Percentiles rank a stretch among this genome's conserved stretches.
These are phyloP conservation scores for Formicarius rufipectus DNA, from an alignment of 2,113 vertebrate genomes.

Conservation along the genomic window DNA sequence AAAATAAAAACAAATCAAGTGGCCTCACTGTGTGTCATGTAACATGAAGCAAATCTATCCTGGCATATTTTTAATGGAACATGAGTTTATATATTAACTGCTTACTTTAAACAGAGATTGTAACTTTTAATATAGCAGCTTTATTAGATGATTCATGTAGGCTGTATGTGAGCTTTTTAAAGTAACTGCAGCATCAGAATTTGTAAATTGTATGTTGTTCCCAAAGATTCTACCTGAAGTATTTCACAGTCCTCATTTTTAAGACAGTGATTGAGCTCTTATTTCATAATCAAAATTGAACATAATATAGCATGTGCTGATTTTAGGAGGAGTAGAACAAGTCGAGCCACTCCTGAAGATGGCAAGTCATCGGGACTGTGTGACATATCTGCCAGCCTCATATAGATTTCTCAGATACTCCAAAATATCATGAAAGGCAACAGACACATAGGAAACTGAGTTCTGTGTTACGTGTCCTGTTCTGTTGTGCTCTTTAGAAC, in stretches of 20 bases:
- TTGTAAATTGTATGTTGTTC: neutral
- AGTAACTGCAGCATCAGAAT: neutral
- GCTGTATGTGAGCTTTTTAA: neutral
- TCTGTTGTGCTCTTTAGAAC: fast-evolving
- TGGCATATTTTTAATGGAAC: neutral
- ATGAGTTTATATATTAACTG: neutral
- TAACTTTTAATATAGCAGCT: neutral
- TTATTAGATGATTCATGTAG: neutral
- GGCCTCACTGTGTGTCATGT: neutral
- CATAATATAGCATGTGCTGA: neutral
- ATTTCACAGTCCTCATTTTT: neutral
- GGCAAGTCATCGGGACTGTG: neutral
- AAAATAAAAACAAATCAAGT: neutral
- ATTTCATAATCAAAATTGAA: neutral
- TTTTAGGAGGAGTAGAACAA: neutral
- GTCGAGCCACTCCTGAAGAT: neutral
- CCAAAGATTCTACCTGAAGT: neutral
- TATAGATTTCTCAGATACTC: neutral
- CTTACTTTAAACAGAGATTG: neutral
- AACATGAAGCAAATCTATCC: neutral
- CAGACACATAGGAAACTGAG: neutral
- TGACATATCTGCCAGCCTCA: neutral
- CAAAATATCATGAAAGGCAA: neutral
- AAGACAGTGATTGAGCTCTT: neutral
- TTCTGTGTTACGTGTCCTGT: neutral